Percentiles rank a stretch among this genome's conserved stretches.
These are phyloP conservation scores for Drosophila kambysellisi DNA, from an alignment of 2,888 invertebrate species.

Conservation along the genomic window DNA sequence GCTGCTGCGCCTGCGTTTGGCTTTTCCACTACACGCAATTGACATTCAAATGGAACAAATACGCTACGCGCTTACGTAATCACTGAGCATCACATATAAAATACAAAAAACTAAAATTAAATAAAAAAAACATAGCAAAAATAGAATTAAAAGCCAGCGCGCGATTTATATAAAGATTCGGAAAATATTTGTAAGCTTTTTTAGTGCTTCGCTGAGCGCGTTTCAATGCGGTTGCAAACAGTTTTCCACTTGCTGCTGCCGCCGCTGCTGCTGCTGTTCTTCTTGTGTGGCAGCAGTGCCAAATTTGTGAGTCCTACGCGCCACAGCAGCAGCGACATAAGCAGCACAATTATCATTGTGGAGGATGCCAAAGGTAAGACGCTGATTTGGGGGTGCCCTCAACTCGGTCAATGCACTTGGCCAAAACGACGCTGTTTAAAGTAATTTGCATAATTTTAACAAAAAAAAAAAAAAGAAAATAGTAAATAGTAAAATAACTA, in stretches of 20 bases:
- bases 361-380: constrained; percentile 85
- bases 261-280: constrained; percentile 20
- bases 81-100: constrained; percentile 41
- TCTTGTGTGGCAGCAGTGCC: constrained; percentile 38
- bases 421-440: constrained; percentile 48
- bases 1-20: constrained; percentile 39
- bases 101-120: neutral
- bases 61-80: constrained; percentile 76
- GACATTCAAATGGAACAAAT: constrained; percentile 65
- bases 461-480: neutral
- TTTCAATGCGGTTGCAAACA: constrained; percentile 49
- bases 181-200: constrained; percentile 13
- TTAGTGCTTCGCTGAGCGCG: constrained; percentile 47
- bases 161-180: constrained; percentile 38
- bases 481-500: neutral
- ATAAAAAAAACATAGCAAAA: constrained; percentile 3
- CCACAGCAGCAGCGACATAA: constrained; percentile 64
- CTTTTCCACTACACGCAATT: constrained; percentile 54
- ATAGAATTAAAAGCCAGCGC: constrained; percentile 26
- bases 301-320: constrained; percentile 73
- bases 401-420: constrained; percentile 71
- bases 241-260: constrained; percentile 4
- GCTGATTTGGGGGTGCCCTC: neutral
- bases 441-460: constrained; percentile 76
- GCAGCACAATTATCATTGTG: constrained; percentile 85